Percentiles rank a stretch among this genome's conserved stretches.
Evolutionary conservation across 2,888 invertebrate genomes (phyloP).

Genomic region (Parnassius glacialis): DNA sequence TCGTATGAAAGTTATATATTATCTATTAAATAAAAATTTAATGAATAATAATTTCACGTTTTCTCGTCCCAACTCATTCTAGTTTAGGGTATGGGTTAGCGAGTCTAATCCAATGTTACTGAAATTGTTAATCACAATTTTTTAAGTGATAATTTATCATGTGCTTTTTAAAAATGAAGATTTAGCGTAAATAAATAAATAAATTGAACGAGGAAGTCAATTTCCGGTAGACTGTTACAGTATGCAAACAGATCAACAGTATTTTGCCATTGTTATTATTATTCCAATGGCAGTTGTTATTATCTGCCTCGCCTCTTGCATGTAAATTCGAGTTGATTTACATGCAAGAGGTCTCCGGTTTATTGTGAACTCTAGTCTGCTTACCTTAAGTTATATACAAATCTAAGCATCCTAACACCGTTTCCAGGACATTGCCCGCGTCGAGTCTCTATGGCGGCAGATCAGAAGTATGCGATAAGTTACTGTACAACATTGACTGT

Average conservation of each 20-base stretch:
- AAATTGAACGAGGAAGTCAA: slow-evolving; percentile 11
- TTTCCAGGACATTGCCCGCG: slow-evolving; percentile 68
- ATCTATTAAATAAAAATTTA: too few relatives aligned
- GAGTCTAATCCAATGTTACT: too few relatives aligned
- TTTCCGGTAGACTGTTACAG: slow-evolving; percentile 15
- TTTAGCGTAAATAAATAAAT: background rate
- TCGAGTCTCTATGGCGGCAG: slow-evolving; percentile 64
- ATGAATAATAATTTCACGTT: too few relatives aligned
- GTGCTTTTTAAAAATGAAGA: background rate
- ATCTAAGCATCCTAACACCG: slow-evolving; percentile 67
- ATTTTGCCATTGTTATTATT: slow-evolving; percentile 28
- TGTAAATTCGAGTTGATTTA: slow-evolving; percentile 25
- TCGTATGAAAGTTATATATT: too few relatives aligned
- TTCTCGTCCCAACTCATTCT: too few relatives aligned
- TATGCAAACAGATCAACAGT: slow-evolving; percentile 16
- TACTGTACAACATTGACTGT: slow-evolving; percentile 77
- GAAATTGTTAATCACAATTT: too few relatives aligned
- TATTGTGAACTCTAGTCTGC: slow-evolving; percentile 57
- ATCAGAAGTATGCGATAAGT: slow-evolving; percentile 78
- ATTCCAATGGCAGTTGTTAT: slow-evolving; percentile 33
- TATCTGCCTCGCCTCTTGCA: slow-evolving; percentile 32
- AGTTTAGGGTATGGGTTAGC: too few relatives aligned
- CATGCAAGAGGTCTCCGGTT: slow-evolving; percentile 46
- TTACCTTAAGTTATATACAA: slow-evolving; percentile 46
- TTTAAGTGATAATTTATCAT: too few relatives aligned